These are phyloP conservation scores for Drosophila cognata DNA, from an alignment of 2,888 invertebrate genomes.

Conservation along the genomic window DNA sequence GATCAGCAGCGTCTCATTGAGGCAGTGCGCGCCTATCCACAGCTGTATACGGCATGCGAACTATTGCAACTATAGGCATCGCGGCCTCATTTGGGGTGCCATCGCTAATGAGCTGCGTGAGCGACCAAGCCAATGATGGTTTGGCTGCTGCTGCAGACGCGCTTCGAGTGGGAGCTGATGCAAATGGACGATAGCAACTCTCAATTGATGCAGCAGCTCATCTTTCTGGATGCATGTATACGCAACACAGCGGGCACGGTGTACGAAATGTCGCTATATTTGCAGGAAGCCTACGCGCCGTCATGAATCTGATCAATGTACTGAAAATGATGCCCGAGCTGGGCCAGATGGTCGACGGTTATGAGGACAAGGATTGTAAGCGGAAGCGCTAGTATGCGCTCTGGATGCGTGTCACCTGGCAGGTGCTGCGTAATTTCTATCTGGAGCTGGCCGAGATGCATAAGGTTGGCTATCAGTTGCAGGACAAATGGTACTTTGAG, in stretches of 20 bases:
- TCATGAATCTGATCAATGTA: conserved; percentile 60
- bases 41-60: conserved; percentile 60
- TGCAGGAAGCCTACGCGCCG: conserved; percentile 61
- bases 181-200: background rate
- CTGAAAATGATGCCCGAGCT: conserved; percentile 57
- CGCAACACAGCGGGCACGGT: conserved; percentile 57
- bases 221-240: conserved; percentile 61
- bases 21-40: conserved; percentile 68
- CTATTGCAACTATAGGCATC: conserved; percentile 64
- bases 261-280: conserved; percentile 68
- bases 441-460: conserved; percentile 75
- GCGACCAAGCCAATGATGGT: conserved; percentile 81
- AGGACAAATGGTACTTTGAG: conserved; percentile 83
- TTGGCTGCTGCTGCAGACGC: conserved; percentile 76
- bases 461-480: conserved; percentile 69
- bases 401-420: conserved; percentile 79
- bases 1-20: conserved; percentile 55
- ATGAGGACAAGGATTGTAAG: conserved; percentile 9
- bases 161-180: conserved; percentile 78
- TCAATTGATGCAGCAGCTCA: conserved; percentile 48
- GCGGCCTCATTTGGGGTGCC: conserved; percentile 79
- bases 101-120: conserved; percentile 75
- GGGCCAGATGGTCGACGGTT: conserved; percentile 46
- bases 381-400: conserved; percentile 34
- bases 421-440: conserved; percentile 76